Evolutionary conservation across 2,113 vertebrate species (phyloP), one percentile per base, ranked within the genome.

Genomic region (Istiophorus platypterus): DNA sequence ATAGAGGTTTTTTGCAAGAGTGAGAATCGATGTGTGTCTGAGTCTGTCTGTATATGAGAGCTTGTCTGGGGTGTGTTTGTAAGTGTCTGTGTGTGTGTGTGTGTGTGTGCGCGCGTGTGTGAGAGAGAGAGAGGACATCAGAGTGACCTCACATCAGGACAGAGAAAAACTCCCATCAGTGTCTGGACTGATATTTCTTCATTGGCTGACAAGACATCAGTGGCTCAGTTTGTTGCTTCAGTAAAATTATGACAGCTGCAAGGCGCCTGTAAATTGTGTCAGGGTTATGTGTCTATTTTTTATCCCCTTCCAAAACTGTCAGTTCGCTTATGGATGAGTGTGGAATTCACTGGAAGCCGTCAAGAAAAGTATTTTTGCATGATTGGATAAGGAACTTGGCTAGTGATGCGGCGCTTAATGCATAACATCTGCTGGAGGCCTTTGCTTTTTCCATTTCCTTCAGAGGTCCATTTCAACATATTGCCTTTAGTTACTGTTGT

Each of bases 221-320:
- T 1, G 5, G 65, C 65, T 61, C 76, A 62, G 78, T 90, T 88
- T 90, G 87, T 90, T 86, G 89, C 88, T 90, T 87, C 85, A 89
- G 73, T 89, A 81, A 71, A 90, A 84, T 83, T 37, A 70, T 90
- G 91, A 90, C 73, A 87, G 89, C 89, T 89, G 77, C 72, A 85
- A 81, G 77, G 42, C 27, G 11, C 82, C 81, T 88, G 72, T 77
- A 84, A 83, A 90, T 81, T 76, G 68, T 47, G 39, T 84, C 78
- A 82, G 85, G 85, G 80, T 87, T 83, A 76, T 2, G 0, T 37
- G 24, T 68, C 79, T 81, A 41, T 54, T 65, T 80, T 58, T 76
- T 58, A 39, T 24, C 54, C 54, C 12, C 41, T 20, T 76, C 51
- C 41, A 47, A 68, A 82, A 75, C 78, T 86, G 79, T 86, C 58